Conservation (phyloP, 2,888 invertebrate species). For the Drosophila mulleri region DNA sequence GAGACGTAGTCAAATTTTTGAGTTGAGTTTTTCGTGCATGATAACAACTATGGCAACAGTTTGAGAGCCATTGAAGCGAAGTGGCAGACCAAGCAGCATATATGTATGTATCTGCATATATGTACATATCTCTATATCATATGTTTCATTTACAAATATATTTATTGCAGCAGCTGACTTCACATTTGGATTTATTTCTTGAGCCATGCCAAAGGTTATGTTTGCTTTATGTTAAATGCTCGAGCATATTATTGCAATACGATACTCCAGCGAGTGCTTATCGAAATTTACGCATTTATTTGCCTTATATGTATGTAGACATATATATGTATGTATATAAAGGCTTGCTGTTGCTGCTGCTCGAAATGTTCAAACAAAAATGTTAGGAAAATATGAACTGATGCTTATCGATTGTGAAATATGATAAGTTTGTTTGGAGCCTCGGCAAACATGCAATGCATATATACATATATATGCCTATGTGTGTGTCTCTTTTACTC, state of each 20-base stretch:
- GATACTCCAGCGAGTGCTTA: slow-evolving; percentile 63
- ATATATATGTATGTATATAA: neutral
- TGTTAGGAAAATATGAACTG: slow-evolving; percentile 83
- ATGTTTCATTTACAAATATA: neutral
- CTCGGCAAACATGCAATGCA: slow-evolving; percentile 38
- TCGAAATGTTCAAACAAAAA: slow-evolving; percentile 75
- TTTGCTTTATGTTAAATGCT: slow-evolving; percentile 83
- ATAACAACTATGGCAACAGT: slow-evolving; percentile 80
- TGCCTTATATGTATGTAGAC: slow-evolving; percentile 17
- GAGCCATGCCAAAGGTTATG: slow-evolving; percentile 77
- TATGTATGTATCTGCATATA: neutral
- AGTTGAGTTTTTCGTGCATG: slow-evolving; percentile 77
- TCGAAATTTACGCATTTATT: slow-evolving; percentile 67
- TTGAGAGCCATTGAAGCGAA: slow-evolving; percentile 74
- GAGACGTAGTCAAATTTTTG: slow-evolving; percentile 61
- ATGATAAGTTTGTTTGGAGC: slow-evolving; percentile 63
- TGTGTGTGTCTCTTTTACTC: neutral
- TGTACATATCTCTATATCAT: neutral
- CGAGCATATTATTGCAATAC: slow-evolving; percentile 80
- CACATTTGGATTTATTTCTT: slow-evolving; percentile 44
- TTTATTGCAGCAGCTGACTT: slow-evolving; percentile 2
- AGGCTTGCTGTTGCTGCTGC: slow-evolving; percentile 38
- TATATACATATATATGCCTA: neutral
- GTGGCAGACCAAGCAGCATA: slow-evolving; percentile 30
- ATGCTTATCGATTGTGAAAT: slow-evolving; percentile 84